Percentiles rank a stretch among this genome's conserved stretches.
Evolutionary conservation across 2,113 vertebrate species (phyloP).

Genomic region (Anser brachyrhynchus): DNA sequence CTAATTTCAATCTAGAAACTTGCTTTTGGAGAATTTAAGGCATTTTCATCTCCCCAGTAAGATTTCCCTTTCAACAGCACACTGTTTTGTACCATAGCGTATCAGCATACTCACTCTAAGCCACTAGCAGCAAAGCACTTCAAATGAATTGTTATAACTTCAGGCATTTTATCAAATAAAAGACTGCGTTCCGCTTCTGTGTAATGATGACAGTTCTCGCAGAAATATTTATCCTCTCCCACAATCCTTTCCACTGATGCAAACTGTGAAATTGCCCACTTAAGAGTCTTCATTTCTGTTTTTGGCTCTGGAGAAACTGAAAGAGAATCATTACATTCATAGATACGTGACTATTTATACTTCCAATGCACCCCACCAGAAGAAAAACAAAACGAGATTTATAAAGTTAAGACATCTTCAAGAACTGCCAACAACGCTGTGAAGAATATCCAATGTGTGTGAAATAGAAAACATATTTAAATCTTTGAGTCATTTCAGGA

Average conservation of each 20-base stretch:
- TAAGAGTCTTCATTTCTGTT: slow-evolving; percentile 91
- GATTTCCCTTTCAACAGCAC: background rate
- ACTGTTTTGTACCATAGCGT: background rate
- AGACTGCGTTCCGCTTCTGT: slow-evolving; percentile 96
- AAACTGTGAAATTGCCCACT: slow-evolving; percentile 97
- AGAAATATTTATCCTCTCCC: slow-evolving; percentile 98
- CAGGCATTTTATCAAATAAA: slow-evolving; percentile 96
- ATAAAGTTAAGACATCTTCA: background rate
- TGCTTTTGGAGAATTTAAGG: background rate
- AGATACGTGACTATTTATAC: background rate
- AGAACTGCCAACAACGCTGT: background rate
- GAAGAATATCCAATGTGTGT: background rate
- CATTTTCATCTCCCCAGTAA: background rate
- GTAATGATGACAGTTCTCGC: slow-evolving; percentile 96
- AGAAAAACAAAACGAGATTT: background rate
- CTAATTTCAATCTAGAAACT: background rate
- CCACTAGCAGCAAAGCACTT: slow-evolving; percentile 97
- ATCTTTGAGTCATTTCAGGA: background rate
- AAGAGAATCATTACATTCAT: background rate
- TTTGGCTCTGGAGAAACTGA: slow-evolving; percentile 98
- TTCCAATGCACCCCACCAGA: background rate
- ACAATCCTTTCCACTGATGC: slow-evolving; percentile 97
- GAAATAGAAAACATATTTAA: background rate
- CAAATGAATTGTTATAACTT: slow-evolving; percentile 95
- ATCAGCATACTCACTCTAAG: slow-evolving; percentile 84